A percentile compares a stretch with the other conserved stretches of the same genome.
phyloP scores from a whole-genome alignment of 2,113 vertebrate species.

The Elaphurus davidianus region DNA sequence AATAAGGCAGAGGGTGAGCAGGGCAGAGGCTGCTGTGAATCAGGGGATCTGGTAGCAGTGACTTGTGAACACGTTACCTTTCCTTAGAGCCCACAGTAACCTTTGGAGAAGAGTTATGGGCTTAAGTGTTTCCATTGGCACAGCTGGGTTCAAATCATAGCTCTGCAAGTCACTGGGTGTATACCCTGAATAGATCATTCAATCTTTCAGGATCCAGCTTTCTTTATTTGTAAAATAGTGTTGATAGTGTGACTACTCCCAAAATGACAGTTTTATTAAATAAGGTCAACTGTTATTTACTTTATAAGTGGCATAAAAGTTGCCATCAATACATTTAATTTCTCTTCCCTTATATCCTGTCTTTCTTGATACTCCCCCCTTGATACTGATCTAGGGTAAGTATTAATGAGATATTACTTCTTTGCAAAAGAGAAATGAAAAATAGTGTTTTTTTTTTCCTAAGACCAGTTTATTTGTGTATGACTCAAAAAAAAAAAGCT shows the following conservation, averaged over 20 bases:
- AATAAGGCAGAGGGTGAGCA: background rate
- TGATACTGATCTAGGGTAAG: background rate
- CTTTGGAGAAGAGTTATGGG: background rate
- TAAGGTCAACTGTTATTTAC: background rate
- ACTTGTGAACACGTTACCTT: background rate
- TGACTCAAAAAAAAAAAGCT: background rate
- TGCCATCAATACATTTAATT: background rate
- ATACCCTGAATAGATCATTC: background rate
- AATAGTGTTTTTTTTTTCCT: background rate
- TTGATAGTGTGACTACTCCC: background rate
- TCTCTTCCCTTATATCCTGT: background rate
- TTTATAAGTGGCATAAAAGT: background rate
- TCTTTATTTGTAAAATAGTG: background rate
- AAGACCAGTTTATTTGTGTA: background rate
- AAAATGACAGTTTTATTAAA: background rate
- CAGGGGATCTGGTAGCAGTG: background rate
- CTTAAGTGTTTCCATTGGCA: background rate
- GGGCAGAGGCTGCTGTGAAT: background rate
- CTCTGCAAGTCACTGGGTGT: background rate
- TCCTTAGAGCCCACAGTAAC: background rate
- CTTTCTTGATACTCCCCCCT: background rate
- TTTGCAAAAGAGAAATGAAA: background rate
- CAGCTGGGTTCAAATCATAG: background rate
- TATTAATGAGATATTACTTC: background rate
- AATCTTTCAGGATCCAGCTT: background rate